phyloP scores from a whole-genome alignment of 2,113 vertebrate genomes.

The Scopus umbretta region DNA sequence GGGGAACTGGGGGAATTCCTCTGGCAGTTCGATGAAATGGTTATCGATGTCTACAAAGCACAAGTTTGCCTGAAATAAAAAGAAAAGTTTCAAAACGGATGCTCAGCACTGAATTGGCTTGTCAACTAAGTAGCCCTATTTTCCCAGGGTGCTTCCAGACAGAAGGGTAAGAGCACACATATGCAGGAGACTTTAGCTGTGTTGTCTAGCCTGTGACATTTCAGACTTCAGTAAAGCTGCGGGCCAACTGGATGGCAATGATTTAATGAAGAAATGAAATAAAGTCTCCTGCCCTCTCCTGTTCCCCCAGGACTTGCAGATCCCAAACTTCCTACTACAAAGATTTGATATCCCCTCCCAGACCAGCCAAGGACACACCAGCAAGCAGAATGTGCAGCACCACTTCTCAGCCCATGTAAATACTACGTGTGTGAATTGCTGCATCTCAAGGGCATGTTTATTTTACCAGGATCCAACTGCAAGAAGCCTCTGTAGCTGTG shows the following conservation, averaged over 20 bases:
- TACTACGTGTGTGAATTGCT: not conserved
- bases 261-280: not conserved
- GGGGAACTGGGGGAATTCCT: conserved; percentile 92
- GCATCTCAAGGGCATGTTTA: not conserved
- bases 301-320: not conserved
- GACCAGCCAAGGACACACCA: not conserved
- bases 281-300: not conserved
- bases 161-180: not conserved
- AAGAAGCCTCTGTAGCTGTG: not conserved
- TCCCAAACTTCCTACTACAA: not conserved
- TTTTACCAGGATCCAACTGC: not conserved
- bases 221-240: not conserved
- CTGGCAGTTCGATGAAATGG: conserved; percentile 87
- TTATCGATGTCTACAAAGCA: conserved; percentile 97
- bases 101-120: not conserved
- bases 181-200: not conserved
- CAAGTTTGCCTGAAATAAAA: conserved; percentile 84
- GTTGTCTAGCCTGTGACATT: not conserved
- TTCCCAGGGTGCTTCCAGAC: not conserved
- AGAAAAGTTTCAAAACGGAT: not conserved
- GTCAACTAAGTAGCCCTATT: not conserved
- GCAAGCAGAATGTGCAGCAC: not conserved
- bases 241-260: not conserved
- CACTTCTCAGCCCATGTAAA: not conserved
- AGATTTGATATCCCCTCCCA: not conserved